Evolutionary conservation across 2,888 invertebrate species (phyloP).

Genomic region (Callyntrura guangdongensis): DNA sequence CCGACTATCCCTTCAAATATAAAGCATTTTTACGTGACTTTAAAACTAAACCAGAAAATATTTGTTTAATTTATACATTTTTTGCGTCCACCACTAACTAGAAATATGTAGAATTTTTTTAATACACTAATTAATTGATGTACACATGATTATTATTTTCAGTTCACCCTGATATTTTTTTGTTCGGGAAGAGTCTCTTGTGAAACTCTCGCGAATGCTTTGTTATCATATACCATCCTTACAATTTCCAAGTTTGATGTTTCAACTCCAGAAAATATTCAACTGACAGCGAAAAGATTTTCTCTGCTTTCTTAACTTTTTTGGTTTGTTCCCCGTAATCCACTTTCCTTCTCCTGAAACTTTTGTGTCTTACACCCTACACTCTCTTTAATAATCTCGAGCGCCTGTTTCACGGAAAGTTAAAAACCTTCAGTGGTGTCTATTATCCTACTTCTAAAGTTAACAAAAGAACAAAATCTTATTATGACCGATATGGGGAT

Average conservation of each 20-base stretch:
- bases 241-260: constrained; percentile 4
- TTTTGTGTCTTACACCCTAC: neutral
- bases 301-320: neutral
- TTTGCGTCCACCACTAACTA: too few species aligned
- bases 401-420: neutral
- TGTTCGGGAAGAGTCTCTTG: constrained; percentile 26
- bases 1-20: too few species aligned
- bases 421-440: neutral
- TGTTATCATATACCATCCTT: neutral
- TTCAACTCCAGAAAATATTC: neutral
- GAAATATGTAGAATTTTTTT: too few species aligned
- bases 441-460: neutral
- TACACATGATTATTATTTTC: constrained; percentile 58
- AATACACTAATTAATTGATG: neutral
- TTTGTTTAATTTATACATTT: too few species aligned
- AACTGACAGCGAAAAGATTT: neutral
- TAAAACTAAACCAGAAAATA: too few species aligned
- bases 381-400: neutral
- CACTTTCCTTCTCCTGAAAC: neutral
- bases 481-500: neutral
- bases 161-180: constrained; percentile 64
- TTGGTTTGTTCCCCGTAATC: constrained; percentile 39
- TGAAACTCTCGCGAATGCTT: constrained; percentile 22
- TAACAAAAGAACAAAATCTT: neutral
- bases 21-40: too few species aligned